phyloP scores from a whole-genome alignment of 2,113 vertebrate species.

The Gallinago jamesoni region DNA sequence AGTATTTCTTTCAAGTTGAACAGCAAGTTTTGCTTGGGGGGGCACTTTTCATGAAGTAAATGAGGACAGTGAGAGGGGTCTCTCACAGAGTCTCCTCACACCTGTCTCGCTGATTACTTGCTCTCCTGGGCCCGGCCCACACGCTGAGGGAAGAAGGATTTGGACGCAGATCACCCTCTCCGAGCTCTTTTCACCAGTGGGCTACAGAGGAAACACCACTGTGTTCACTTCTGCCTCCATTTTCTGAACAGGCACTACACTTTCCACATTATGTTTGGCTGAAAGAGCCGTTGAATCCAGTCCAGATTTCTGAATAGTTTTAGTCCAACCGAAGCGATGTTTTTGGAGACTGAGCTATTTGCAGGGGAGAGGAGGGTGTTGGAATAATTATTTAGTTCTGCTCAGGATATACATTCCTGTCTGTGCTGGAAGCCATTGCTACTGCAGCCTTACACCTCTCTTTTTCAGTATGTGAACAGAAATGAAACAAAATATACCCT shows the following conservation, averaged over 20 bases:
- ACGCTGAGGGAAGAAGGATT: neutral
- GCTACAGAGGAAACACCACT: neutral
- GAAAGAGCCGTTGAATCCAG: slow-evolving; percentile 8
- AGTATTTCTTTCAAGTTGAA: slow-evolving; percentile 1
- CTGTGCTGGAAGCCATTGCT: neutral
- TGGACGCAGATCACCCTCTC: neutral
- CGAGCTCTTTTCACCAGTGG: neutral
- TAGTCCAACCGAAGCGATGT: neutral
- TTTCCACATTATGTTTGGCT: neutral
- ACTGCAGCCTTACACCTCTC: neutral
- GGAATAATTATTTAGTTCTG: slow-evolving; percentile 22
- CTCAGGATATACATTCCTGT: neutral
- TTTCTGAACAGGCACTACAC: slow-evolving; percentile 16
- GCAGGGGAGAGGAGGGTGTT: neutral
- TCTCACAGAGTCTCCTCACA: neutral
- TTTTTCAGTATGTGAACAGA: slow-evolving; percentile 66
- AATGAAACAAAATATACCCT: slow-evolving; percentile 70
- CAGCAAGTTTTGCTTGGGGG: neutral
- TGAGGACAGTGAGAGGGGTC: neutral
- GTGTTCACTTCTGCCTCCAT: neutral
- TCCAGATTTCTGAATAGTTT: slow-evolving; percentile 34
- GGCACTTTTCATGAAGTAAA: neutral
- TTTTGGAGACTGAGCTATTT: slow-evolving; percentile 27
- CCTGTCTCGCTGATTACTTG: fast-evolving
- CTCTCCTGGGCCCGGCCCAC: neutral